Percentiles rank a stretch among this genome's conserved stretches.
Evolutionary conservation across 2,797 vertebrate genomes (phyloP).

Genomic region (Lepilemur ruficaudatus): DNA sequence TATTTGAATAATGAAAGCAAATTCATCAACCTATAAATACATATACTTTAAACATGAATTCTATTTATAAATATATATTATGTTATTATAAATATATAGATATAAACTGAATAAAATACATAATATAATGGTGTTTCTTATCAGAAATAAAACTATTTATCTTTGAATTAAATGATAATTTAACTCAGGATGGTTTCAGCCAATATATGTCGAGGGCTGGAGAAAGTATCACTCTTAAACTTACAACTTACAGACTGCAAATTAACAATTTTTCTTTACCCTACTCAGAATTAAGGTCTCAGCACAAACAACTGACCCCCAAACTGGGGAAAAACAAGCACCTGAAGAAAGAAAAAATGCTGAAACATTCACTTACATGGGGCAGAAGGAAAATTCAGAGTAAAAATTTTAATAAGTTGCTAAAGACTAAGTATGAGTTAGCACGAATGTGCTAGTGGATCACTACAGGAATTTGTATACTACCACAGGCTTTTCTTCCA

Average conservation of each 20-base stretch:
- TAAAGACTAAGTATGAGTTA: neutral
- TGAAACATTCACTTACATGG: neutral
- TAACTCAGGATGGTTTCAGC: neutral
- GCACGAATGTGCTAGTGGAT: neutral
- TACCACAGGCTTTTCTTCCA: neutral
- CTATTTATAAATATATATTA: neutral
- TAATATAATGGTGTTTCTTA: neutral
- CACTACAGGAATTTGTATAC: too few relatives aligned
- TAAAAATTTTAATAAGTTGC: neutral
- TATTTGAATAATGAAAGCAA: neutral
- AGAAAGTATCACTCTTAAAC: neutral
- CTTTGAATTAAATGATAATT: neutral
- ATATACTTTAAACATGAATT: neutral
- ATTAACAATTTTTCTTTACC: neutral
- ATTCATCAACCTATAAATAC: neutral
- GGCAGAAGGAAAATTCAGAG: too few relatives aligned
- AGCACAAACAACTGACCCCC: neutral
- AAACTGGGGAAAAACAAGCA: neutral
- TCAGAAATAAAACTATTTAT: neutral
- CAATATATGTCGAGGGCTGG: neutral
- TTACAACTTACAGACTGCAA: neutral
- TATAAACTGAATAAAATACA: neutral
- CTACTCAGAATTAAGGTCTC: neutral
- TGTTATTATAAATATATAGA: neutral
- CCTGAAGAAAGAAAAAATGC: neutral